phyloP scores from a whole-genome alignment of 2,888 invertebrate genomes.

The Petrolisthes cinctipes region DNA sequence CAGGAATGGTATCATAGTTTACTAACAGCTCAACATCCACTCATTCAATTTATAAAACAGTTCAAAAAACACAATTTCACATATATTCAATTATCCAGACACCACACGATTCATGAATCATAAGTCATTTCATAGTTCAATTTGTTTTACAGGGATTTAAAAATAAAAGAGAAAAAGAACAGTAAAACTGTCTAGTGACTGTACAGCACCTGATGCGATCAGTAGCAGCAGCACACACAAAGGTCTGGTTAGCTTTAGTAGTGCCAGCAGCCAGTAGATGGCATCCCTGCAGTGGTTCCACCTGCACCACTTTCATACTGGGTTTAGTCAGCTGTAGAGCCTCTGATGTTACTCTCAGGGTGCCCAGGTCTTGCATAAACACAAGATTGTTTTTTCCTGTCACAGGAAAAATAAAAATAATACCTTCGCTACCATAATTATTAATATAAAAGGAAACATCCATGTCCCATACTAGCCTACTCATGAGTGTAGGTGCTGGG shows the following conservation, averaged over 20 bases:
- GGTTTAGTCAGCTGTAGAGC: constrained; percentile 72
- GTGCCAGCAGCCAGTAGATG: constrained; percentile 69
- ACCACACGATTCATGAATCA: no score
- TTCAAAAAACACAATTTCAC: no score
- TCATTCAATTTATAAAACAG: no score
- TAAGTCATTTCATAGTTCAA: no score
- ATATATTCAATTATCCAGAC: no score
- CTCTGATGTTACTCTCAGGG: constrained; percentile 73
- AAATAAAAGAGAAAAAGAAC: no score
- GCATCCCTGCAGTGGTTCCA: constrained; percentile 70
- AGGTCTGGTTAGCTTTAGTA: constrained; percentile 67
- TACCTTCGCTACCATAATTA: not conserved
- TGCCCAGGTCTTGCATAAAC: constrained; percentile 76
- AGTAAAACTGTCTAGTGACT: no score
- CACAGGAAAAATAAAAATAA: not conserved
- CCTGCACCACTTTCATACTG: constrained; percentile 69
- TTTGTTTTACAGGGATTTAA: no score
- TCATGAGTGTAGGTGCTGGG: not conserved
- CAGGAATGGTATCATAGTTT: no score
- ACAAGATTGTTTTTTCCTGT: constrained; percentile 74
- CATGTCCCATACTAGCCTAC: not conserved
- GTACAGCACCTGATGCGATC: constrained; percentile 67
- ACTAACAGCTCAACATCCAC: no score
- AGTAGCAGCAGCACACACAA: constrained; percentile 70
- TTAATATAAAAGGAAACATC: no score